Base-by-base conservation (phyloP, 2,888 invertebrate species). In the Hermaeophaga mercurialis region DNA sequence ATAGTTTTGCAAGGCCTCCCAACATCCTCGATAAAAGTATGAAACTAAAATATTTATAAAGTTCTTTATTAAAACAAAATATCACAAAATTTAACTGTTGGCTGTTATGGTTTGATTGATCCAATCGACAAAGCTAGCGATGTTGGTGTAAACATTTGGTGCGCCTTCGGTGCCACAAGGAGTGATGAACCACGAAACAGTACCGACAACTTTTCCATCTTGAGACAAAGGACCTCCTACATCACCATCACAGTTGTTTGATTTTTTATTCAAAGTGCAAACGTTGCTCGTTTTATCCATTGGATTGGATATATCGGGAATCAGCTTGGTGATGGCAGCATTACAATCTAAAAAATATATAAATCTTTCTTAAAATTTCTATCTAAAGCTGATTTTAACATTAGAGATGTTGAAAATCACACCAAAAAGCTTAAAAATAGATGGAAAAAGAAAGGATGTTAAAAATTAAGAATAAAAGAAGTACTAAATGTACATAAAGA, bases 131-230 rank as follows among this genome's bases (percentile, higher is more conserved):
- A 80, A 82, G 14, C 73, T 71, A 3, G 79, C 77, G 0, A 82
- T 81, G 62, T 81, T 81, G 0, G 82, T 82, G 62, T 80, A 83
- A 1, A 84, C 80, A 1, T 82, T 80, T 0, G 83, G 83, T 1
- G 81, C 80, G 3, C 80, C 81, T 4, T 7, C 9, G 39, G 75
- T 72, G 1, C 82, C 82, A 66, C 84, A 84, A 1, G 83, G 83
- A 1, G 74, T 72, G 1, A 80, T 69, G 1, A 82, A 82, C 83
- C 83, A 84, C 1, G 84, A 84, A 0, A 83, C 82, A 1, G 84
- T 70, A 19, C 84, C 84, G 7, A 82, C 63, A 28, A 82, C 64
- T 3, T 43, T 47, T 6, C 45, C 54, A 12, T 59, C 45, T 9
- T 73, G 62, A 73, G 62, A 74, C 14, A 81, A 74, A 5, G 84